Evolutionary conservation across 2,888 invertebrate species (phyloP).

Genomic region (Pammene fasciana): DNA sequence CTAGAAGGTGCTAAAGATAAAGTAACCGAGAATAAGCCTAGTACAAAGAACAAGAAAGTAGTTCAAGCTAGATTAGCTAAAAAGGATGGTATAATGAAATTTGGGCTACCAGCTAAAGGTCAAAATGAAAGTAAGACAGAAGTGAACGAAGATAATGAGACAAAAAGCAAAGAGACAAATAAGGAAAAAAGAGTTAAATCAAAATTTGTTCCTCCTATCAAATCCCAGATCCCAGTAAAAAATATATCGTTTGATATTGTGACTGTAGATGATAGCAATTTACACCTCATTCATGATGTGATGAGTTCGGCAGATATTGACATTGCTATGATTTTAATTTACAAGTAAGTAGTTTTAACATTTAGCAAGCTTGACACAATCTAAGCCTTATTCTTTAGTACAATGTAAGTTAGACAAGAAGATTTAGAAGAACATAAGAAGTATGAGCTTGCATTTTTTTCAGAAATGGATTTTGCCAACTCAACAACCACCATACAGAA

Average conservation of each 20-base stretch:
- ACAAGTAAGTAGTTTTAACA: constrained; percentile 51
- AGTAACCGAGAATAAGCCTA: constrained; percentile 16
- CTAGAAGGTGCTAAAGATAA: background rate
- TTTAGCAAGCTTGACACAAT: too few relatives aligned
- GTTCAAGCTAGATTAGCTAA: constrained; percentile 69
- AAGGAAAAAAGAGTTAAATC: constrained; percentile 58
- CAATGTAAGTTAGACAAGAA: too few relatives aligned
- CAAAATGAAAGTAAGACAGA: constrained; percentile 22
- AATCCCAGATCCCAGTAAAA: constrained; percentile 64
- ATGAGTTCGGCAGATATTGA: constrained; percentile 45
- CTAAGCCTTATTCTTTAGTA: too few relatives aligned
- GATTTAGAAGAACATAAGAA: too few relatives aligned
- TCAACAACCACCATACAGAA: constrained; percentile 64
- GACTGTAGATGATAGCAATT: constrained; percentile 50
- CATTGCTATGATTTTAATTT: constrained; percentile 54
- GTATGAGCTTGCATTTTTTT: constrained; percentile 40
- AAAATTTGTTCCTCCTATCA: constrained; percentile 66
- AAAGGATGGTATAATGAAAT: constrained; percentile 73
- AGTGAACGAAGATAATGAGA: constrained; percentile 26
- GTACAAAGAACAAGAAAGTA: constrained; percentile 51
- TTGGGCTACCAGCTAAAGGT: constrained; percentile 54
- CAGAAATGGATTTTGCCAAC: constrained; percentile 72
- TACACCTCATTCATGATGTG: constrained; percentile 38
- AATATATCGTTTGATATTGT: constrained; percentile 56
- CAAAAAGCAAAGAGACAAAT: constrained; percentile 21